Percentiles rank a stretch among this genome's conserved stretches.
These are phyloP conservation scores for Papilio machaon DNA, from an alignment of 1,140 invertebrate species.

Conservation along the genomic window DNA sequence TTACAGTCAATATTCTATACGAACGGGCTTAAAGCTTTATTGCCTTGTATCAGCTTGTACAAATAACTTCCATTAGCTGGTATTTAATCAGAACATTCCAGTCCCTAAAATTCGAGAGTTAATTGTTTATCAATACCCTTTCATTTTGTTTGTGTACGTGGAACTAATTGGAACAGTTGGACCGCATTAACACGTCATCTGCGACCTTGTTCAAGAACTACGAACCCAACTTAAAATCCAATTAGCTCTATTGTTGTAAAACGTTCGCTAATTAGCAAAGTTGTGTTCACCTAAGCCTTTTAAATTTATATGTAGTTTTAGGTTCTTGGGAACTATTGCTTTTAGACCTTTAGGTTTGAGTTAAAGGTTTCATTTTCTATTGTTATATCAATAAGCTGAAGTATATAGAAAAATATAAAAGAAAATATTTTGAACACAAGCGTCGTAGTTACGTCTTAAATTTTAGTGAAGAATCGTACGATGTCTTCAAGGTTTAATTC, in stretches of 20 bases:
- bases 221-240: slow-evolving; percentile 39
- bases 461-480: too few species aligned
- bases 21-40: not conserved
- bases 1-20: slow-evolving; percentile 3
- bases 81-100: slow-evolving; percentile 22
- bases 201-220: slow-evolving; percentile 37
- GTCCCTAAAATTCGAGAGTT: slow-evolving; percentile 27
- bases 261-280: slow-evolving; percentile 35
- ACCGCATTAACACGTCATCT: slow-evolving; percentile 40
- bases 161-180: slow-evolving; percentile 36
- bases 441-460: too few species aligned
- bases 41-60: slow-evolving; percentile 15
- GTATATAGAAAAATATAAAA: too few species aligned
- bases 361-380: not conserved
- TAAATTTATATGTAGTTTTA: slow-evolving; percentile 26
- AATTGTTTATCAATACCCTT: slow-evolving; percentile 38
- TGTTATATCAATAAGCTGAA: too few species aligned
- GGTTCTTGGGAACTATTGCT: not conserved
- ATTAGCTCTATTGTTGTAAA: slow-evolving; percentile 38
- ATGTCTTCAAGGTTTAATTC: too few species aligned
- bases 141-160: slow-evolving; percentile 37
- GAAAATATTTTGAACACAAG: too few species aligned
- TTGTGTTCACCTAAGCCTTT: slow-evolving; percentile 33
- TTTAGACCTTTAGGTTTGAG: not conserved
- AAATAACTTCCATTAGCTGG: slow-evolving; percentile 24